Percentiles rank a stretch among this genome's conserved stretches.
These are phyloP conservation scores for Enoplosus armatus DNA, from an alignment of 2,797 vertebrate genomes.

Conservation along the genomic window DNA sequence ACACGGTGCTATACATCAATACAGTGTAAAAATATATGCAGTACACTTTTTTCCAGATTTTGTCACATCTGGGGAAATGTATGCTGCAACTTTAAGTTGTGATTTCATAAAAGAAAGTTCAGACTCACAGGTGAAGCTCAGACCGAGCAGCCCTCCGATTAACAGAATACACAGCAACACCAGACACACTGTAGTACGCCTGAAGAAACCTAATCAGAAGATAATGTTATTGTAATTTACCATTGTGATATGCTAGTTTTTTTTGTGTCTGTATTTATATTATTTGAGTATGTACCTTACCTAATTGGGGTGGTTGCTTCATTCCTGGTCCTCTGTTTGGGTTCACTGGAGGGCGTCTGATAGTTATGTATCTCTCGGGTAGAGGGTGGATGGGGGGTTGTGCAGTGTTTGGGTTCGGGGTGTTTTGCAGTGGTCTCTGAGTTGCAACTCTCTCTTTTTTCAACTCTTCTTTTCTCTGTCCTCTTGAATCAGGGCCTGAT, in stretches of 20 bases:
- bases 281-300: slow-evolving; percentile 14
- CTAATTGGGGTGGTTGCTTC: background rate
- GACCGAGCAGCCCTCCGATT: background rate
- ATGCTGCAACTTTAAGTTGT: slow-evolving; percentile 1
- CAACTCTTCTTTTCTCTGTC: background rate
- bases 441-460: background rate
- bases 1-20: background rate
- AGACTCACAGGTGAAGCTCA: slow-evolving; percentile 36
- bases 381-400: rapidly evolving
- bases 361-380: slow-evolving; percentile 17
- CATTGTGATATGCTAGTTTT: background rate
- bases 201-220: slow-evolving; percentile 30
- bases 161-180: slow-evolving; percentile 24
- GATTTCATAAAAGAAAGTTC: background rate
- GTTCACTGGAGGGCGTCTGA: background rate
- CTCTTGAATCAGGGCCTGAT: background rate
- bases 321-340: background rate
- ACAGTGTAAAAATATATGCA: background rate
- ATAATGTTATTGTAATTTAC: background rate
- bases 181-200: background rate
- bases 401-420: background rate
- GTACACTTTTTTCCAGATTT: background rate
- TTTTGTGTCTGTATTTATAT: background rate
- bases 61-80: background rate
- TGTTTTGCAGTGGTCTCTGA: background rate